Evolutionary conservation across 2,113 vertebrate genomes (phyloP), one percentile per base, ranked within the genome.

Genomic region (Spermophilus dauricus): DNA sequence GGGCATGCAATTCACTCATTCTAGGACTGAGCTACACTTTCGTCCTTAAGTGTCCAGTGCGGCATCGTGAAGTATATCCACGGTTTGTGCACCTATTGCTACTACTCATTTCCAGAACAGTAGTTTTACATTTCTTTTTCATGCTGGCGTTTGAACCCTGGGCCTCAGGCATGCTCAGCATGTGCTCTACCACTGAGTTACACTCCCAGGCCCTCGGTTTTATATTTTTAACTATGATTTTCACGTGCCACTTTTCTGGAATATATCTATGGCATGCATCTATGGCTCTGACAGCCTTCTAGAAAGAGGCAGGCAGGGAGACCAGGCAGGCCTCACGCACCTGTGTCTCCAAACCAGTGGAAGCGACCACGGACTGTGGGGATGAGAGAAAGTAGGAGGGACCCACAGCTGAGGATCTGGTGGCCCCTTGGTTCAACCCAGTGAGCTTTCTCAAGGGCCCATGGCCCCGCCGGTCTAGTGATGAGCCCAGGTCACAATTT

Each of bases 321-420:
- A 17, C 2, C 30, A 30, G 77, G 45, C 37, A 6, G n/a, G 8
- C 1, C 37, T 26, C 73, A 70, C 91, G 0, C 77, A 99, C 99
- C 99, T 97, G 98, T 98, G 91, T 99, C 98, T 93, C 98, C 99
- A 98, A 99, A 99, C 98, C 99, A 99, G 65, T 99, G 99, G 92
- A 99, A 99, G 34, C 99, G 98, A 28, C 99, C 99, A 0, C n/a
- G n/a, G 98, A 61, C 99, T 99, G 97, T 0, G 65, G 96, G 39
- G 30, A 10, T 89, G 28, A 85, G 51, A 88, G 32, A 4, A 51
- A 45, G 18, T 1, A 11, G 6, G 42, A 56, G 18, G 42, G 51
- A 22, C 32, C 28, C 48, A 6, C 0, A 16, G 73, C 81, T 72
- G 69, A 95, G 63, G 20, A 53, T 5, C 81, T 70, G 32, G 13